Evolutionary conservation across 1,140 invertebrate species (phyloP).

Genomic region (Neuroterus valhalla): DNA sequence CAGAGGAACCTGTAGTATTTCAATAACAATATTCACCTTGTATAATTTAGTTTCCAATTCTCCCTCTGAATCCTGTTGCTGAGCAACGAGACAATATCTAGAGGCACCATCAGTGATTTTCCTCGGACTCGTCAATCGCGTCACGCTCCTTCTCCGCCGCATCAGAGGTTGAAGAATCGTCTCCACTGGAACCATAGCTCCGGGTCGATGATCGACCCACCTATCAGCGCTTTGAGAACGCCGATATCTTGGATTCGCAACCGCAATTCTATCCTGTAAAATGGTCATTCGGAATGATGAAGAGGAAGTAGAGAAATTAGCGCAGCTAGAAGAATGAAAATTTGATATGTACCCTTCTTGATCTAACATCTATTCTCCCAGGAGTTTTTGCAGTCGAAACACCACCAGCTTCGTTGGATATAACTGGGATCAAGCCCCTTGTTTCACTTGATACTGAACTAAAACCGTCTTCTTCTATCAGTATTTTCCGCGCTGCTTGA

Average conservation of each 20-base stretch:
- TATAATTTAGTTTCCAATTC: conserved; percentile 94
- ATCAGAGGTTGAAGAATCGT: conserved; percentile 92
- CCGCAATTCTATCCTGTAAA: conserved; percentile 69
- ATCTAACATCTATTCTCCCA: neutral
- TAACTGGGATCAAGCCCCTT: conserved; percentile 50
- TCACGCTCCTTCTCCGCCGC: conserved; percentile 88
- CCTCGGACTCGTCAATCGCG: conserved; percentile 82
- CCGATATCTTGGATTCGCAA: conserved; percentile 84
- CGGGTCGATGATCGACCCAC: conserved; percentile 95
- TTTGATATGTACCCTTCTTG: conserved; percentile 1
- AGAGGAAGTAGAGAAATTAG: too few relatives aligned
- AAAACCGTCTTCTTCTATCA: conserved; percentile 65
- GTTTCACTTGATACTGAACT: conserved; percentile 45
- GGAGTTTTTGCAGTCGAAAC: conserved; percentile 33
- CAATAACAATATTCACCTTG: conserved; percentile 79
- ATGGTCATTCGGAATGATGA: neutral
- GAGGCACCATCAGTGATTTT: conserved; percentile 77
- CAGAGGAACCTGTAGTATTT: too few relatives aligned
- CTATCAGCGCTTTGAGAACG: conserved; percentile 87
- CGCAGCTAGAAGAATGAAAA: neutral
- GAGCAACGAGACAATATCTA: conserved; percentile 94
- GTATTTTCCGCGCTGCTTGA: conserved; percentile 73
- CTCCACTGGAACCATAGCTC: conserved; percentile 81
- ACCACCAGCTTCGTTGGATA: conserved; percentile 28
- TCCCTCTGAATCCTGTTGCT: conserved; percentile 92